Conservation (phyloP, 2,797 vertebrate species). For the Anguilla pacifica region DNA sequence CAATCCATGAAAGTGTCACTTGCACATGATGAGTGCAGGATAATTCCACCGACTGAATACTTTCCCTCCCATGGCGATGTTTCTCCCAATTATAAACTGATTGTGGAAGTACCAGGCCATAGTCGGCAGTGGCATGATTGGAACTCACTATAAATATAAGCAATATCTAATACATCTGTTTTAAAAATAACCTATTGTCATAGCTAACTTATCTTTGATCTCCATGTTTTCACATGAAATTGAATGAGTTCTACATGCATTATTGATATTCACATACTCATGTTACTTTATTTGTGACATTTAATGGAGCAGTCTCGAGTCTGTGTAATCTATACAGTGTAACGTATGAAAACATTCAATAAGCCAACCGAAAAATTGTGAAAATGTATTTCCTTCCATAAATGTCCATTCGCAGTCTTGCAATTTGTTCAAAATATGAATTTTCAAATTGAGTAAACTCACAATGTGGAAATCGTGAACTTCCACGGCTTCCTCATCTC, state of each 20-base stretch:
- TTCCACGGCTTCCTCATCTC: conserved; percentile 85
- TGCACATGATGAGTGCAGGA: background rate
- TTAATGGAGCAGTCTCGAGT: background rate
- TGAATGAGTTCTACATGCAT: background rate
- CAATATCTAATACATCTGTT: background rate
- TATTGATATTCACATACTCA: background rate
- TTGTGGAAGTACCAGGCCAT: background rate
- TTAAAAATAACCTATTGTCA: background rate
- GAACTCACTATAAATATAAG: background rate
- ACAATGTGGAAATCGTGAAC: conserved; percentile 94
- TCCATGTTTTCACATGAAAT: no score
- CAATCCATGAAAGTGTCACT: background rate
- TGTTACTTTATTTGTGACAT: background rate
- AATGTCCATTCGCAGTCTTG: background rate
- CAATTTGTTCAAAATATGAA: background rate
- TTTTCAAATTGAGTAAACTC: conserved; percentile 56
- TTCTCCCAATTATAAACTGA: background rate
- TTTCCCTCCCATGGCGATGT: background rate
- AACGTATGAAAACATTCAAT: background rate
- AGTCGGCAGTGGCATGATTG: background rate
- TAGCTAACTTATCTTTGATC: background rate
- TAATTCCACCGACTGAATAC: background rate
- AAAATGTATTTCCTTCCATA: background rate
- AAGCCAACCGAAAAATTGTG: no score
- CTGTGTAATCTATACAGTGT: background rate